These are phyloP conservation scores for Philereme transversata DNA, from an alignment of 2,888 invertebrate genomes.

Conservation along the genomic window DNA sequence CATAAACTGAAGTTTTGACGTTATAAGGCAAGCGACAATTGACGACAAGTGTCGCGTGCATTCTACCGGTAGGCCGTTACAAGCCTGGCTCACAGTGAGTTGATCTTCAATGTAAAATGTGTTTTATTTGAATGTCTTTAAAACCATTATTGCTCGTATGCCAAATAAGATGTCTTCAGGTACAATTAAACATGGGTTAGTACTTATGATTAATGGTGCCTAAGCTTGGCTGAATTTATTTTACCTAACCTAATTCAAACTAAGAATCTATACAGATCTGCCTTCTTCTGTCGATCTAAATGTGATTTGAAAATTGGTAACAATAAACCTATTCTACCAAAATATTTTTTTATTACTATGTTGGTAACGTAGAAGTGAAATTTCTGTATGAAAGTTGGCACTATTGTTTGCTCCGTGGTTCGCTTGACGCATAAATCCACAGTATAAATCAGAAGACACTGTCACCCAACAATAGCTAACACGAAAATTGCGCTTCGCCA, in stretches of 20 bases:
- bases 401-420: slow-evolving; percentile 5
- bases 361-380: background rate
- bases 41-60: slow-evolving; percentile 72
- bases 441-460: slow-evolving; percentile 67
- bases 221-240: too few relatives aligned
- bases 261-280: too few relatives aligned
- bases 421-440: slow-evolving; percentile 29
- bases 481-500: slow-evolving; percentile 74
- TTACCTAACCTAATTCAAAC: too few relatives aligned
- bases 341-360: too few relatives aligned
- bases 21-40: slow-evolving; percentile 51
- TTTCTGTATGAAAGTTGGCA: background rate
- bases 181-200: too few relatives aligned
- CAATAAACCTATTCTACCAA: too few relatives aligned
- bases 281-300: too few relatives aligned
- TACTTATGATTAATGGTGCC: too few relatives aligned
- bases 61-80: slow-evolving; percentile 35
- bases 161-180: too few relatives aligned
- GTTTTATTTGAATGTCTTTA: background rate
- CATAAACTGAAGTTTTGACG: slow-evolving; percentile 29
- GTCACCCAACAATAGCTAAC: slow-evolving; percentile 71
- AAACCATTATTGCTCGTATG: too few relatives aligned
- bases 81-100: slow-evolving; percentile 4
- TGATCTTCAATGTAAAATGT: background rate
- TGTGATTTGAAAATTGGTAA: too few relatives aligned